phyloP scores from a whole-genome alignment of 2,113 vertebrate genomes.

The Zosterops lateralis region DNA sequence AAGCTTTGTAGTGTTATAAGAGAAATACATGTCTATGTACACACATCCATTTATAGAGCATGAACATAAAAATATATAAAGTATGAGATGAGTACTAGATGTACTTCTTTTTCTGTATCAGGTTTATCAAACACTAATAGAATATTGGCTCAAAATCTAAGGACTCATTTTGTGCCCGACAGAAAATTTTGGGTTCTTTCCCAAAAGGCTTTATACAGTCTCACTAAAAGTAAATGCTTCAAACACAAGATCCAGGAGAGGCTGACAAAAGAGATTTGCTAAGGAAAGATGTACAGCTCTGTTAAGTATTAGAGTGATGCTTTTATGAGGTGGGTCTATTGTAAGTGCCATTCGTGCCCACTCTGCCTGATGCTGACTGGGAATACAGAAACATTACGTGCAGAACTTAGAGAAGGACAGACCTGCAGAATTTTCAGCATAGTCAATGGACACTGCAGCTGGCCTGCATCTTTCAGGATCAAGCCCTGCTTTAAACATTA shows the following conservation, averaged over 20 bases:
- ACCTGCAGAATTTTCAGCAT: background rate
- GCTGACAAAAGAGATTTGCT: conserved; percentile 17
- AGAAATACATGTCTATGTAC: background rate
- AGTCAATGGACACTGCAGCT: background rate
- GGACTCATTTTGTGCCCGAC: background rate
- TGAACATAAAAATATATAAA: background rate
- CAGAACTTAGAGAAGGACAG: background rate
- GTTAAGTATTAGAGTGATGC: conserved; percentile 40
- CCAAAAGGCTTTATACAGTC: conserved; percentile 19
- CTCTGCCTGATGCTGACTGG: background rate
- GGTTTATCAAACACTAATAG: background rate
- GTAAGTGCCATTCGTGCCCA: conserved; percentile 16
- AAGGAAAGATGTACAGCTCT: conserved; percentile 24
- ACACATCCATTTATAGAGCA: background rate
- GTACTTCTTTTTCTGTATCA: background rate
- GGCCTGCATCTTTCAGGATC: background rate
- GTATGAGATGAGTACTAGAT: background rate
- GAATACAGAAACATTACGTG: rapidly evolving
- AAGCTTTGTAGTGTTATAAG: background rate
- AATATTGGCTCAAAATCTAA: conserved; percentile 41
- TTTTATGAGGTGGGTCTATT: conserved; percentile 40
- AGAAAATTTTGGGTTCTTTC: conserved; percentile 18
- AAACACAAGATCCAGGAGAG: background rate
- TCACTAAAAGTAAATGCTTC: background rate
- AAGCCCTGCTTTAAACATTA: background rate